phyloP scores from a whole-genome alignment of 2,888 invertebrate genomes.

The Rotaria magnacalcarata region DNA sequence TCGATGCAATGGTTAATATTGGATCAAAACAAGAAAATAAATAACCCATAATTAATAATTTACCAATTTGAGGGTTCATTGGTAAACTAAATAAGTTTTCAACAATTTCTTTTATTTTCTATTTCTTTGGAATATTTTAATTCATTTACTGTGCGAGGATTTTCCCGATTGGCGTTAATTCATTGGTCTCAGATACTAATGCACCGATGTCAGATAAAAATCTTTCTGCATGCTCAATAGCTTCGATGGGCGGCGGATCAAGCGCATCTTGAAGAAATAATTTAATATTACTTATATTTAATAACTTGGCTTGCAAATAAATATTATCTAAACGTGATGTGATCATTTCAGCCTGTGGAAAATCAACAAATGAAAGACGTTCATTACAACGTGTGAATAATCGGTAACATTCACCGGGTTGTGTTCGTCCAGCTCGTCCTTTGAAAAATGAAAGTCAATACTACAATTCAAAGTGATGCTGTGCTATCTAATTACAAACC shows the following conservation, averaged over 20 bases:
- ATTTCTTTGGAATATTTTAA: background rate
- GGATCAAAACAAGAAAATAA: constrained; percentile 88
- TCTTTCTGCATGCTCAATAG: constrained; percentile 21
- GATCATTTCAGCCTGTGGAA: constrained; percentile 9
- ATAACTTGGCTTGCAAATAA: constrained; percentile 32
- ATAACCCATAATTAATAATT: constrained; percentile 81
- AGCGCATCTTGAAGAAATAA: background rate
- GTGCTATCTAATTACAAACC: constrained; percentile 61
- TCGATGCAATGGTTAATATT: constrained; percentile 80
- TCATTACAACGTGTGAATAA: constrained; percentile 15
- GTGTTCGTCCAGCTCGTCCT: constrained; percentile 33
- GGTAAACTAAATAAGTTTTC: constrained; percentile 63
- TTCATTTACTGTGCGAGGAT: background rate
- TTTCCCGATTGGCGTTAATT: constrained; percentile 13
- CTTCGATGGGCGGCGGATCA: constrained; percentile 26
- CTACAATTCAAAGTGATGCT: too few relatives aligned
- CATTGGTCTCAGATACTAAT: background rate
- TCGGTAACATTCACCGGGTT: constrained; percentile 10
- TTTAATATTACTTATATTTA: background rate
- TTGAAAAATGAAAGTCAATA: background rate
- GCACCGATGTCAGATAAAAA: background rate
- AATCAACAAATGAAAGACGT: background rate
- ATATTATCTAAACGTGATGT: constrained; percentile 20
- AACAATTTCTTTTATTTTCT: too few relatives aligned
- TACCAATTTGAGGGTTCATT: constrained; percentile 82